Evolutionary conservation across 35 echinoderm and acorn worm species (phyloP).

Genomic region (Heliocidaris erythrogramma): DNA sequence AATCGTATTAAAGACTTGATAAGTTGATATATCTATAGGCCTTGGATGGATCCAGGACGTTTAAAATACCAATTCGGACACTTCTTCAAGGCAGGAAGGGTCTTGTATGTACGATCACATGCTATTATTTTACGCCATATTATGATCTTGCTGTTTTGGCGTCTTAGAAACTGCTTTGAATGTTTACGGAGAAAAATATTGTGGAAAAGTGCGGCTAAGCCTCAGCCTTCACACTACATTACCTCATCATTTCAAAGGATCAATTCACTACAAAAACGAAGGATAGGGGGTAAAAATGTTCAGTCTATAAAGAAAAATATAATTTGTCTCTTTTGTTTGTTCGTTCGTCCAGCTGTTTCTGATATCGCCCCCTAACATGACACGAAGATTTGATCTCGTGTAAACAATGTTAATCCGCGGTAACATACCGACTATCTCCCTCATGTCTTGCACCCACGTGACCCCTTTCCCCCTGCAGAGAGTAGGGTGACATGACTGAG

Average conservation of each 20-base stretch:
- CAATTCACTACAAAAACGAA: neutral
- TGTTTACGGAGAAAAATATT: neutral
- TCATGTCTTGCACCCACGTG: conserved; percentile 20
- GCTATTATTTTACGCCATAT: neutral
- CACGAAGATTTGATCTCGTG: conserved; percentile 23
- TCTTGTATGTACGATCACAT: neutral
- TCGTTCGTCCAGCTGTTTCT: conserved; percentile 1
- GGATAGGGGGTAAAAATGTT: neutral
- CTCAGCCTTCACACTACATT: neutral
- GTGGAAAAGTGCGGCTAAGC: neutral
- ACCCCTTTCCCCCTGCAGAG: conserved; percentile 25
- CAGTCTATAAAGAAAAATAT: neutral
- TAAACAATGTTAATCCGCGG: conserved; percentile 40
- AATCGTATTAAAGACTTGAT: neutral
- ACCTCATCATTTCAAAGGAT: neutral
- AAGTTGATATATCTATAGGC: neutral
- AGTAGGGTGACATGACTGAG: neutral
- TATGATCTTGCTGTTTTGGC: neutral
- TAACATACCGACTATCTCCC: conserved; percentile 20
- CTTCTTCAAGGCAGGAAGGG: neutral
- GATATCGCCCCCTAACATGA: neutral
- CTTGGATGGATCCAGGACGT: neutral
- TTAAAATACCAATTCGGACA: neutral
- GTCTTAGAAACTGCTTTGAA: neutral
- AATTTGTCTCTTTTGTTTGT: conserved; percentile 13